phyloP scores from a whole-genome alignment of 2,888 invertebrate genomes.

The Rhagophthalmus giganteus region DNA sequence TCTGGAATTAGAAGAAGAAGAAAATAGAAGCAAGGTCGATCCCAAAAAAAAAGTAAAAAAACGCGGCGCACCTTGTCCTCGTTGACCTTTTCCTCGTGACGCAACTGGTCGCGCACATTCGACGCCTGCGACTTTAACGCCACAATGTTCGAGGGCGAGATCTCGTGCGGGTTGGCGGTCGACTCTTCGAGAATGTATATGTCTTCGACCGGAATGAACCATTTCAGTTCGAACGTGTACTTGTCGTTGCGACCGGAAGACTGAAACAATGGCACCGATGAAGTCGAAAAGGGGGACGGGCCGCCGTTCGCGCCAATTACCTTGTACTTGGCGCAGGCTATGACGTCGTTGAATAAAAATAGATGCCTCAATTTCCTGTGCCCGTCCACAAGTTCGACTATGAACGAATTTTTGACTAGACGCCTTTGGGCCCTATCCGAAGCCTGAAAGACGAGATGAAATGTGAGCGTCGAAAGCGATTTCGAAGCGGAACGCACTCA shows the following conservation, averaged over 20 bases:
- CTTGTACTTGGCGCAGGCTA: slow-evolving; percentile 94
- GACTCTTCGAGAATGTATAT: slow-evolving; percentile 74
- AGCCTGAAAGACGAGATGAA: no score
- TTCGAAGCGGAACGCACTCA: no score
- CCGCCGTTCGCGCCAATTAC: no score
- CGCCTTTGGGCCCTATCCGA: slow-evolving; percentile 81
- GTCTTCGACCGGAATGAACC: slow-evolving; percentile 88
- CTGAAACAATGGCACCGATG: slow-evolving; percentile 54
- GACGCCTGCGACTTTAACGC: slow-evolving; percentile 83
- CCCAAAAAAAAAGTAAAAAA: no score
- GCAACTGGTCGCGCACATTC: slow-evolving; percentile 81
- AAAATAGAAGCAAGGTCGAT: no score
- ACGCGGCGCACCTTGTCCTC: slow-evolving; percentile 63
- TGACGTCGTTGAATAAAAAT: slow-evolving; percentile 92
- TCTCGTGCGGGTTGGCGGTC: slow-evolving; percentile 69
- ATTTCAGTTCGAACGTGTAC: slow-evolving; percentile 89
- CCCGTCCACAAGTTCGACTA: slow-evolving; percentile 87
- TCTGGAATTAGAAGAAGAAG: no score
- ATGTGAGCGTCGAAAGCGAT: no score
- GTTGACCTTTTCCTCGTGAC: slow-evolving; percentile 71
- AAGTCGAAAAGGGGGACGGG: no score
- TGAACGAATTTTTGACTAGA: slow-evolving; percentile 91
- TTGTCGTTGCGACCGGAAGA: slow-evolving; percentile 80
- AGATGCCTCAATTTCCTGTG: slow-evolving; percentile 89
- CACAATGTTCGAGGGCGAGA: slow-evolving; percentile 80